Percentiles rank a stretch among this genome's conserved stretches.
These are phyloP conservation scores for Phainopepla nitens DNA, from an alignment of 2,113 vertebrate genomes.

Conservation along the genomic window DNA sequence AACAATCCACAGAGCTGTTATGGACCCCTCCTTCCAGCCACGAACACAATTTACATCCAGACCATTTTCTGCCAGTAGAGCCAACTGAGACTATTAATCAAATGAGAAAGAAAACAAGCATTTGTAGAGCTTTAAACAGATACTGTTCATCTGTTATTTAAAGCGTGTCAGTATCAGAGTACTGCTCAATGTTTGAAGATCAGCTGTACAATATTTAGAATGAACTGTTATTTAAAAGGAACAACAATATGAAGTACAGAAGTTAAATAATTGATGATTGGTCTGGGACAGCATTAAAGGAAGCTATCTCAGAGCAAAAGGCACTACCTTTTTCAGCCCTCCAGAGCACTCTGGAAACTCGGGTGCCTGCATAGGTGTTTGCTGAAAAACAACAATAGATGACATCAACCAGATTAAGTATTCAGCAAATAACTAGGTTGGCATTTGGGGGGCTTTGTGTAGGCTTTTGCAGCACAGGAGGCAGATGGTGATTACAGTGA, in stretches of 20 bases:
- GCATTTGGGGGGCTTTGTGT: conserved; percentile 29
- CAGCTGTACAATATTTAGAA: conserved; percentile 25
- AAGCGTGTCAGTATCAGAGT: neutral
- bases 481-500: conserved; percentile 35
- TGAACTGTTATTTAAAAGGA: neutral
- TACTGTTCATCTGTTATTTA: conserved; percentile 26
- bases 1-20: neutral
- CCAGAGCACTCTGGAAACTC: neutral
- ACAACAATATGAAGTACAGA: neutral
- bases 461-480: conserved; percentile 20
- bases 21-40: conserved; percentile 2
- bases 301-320: neutral
- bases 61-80: conserved; percentile 31
- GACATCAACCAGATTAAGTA: neutral
- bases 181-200: conserved; percentile 17
- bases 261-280: neutral
- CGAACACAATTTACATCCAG: conserved; percentile 50
- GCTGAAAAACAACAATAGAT: conserved; percentile 29
- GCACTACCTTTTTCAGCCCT: neutral
- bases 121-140: conserved; percentile 35
- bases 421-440: conserved; percentile 16
- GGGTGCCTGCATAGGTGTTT: neutral
- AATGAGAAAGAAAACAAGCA: conserved; percentile 46
- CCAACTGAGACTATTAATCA: conserved; percentile 52
- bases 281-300: neutral